Conservation (phyloP, 2,797 vertebrate species). For the Thripadectes ignobilis region DNA sequence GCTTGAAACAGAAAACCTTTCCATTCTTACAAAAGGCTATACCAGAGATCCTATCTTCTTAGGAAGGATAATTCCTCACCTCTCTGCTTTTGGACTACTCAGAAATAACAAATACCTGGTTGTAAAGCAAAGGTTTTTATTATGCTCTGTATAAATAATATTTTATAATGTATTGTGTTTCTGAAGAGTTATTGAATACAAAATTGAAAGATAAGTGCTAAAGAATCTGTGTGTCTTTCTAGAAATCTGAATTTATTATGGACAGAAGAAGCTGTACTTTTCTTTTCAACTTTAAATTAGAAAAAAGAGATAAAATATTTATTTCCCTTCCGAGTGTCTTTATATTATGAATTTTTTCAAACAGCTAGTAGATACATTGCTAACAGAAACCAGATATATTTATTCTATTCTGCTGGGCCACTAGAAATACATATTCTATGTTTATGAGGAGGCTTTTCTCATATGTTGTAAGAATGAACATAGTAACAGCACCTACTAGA, state of each 20-base stretch:
- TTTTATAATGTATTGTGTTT: not conserved
- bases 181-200: slow-evolving; percentile 7
- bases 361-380: not conserved
- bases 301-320: slow-evolving; percentile 44
- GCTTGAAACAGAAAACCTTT: not conserved
- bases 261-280: not conserved
- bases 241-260: not conserved
- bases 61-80: not conserved
- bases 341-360: not conserved
- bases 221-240: not conserved
- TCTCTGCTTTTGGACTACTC: not conserved
- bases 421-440: not conserved
- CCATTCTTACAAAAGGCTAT: not conserved
- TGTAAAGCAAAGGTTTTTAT: slow-evolving; percentile 16
- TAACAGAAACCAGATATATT: slow-evolving; percentile 7
- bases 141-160: not conserved
- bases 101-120: slow-evolving; percentile 25
- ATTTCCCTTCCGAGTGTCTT: slow-evolving; percentile 7
- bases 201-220: slow-evolving; percentile 35
- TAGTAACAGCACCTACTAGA: not conserved
- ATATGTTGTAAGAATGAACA: not conserved
- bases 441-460: not conserved
- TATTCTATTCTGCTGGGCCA: not conserved
- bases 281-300: slow-evolving; percentile 43
- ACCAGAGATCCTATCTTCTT: not conserved